phyloP scores from a whole-genome alignment of 2,113 vertebrate genomes.

The Pachycephala philippinensis region DNA sequence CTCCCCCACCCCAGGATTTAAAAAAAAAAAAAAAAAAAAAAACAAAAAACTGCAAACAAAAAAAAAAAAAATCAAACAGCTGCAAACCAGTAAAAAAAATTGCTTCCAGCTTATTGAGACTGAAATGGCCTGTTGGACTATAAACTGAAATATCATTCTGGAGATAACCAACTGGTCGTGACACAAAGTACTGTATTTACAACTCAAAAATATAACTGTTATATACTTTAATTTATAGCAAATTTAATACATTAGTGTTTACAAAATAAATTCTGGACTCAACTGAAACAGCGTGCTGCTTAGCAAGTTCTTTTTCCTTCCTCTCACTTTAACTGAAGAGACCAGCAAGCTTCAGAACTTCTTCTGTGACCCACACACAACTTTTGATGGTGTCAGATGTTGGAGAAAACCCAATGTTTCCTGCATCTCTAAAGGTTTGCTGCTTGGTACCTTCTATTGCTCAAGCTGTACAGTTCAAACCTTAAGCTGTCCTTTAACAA shows the following conservation, averaged over 20 bases:
- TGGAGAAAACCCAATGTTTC: constrained; percentile 11
- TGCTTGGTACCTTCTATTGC: constrained; percentile 47
- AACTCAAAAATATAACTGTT: constrained; percentile 76
- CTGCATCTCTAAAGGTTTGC: constrained; percentile 43
- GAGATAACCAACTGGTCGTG: constrained; percentile 47
- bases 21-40: neutral
- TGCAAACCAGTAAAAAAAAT: constrained; percentile 47
- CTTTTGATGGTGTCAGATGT: neutral
- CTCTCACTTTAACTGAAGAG: constrained; percentile 37
- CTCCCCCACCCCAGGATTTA: neutral
- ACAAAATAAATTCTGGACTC: constrained; percentile 81
- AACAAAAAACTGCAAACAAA: constrained; percentile 29
- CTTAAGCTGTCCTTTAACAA: constrained; percentile 5
- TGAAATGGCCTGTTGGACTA: constrained; percentile 64
- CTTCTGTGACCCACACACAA: constrained; percentile 17
- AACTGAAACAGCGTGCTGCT: constrained; percentile 57
- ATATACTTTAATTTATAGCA: constrained; percentile 95
- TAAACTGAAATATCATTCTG: constrained; percentile 36
- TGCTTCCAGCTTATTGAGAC: constrained; percentile 35
- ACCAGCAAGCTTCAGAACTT: constrained; percentile 52
- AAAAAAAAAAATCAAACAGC: neutral
- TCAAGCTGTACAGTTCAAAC: constrained; percentile 43
- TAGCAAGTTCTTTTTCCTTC: constrained; percentile 52
- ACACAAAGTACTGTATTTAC: constrained; percentile 73
- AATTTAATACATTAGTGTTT: constrained; percentile 98